Evolutionary conservation across 2,797 vertebrate species (phyloP).

Genomic region (Pithecia hirsuta): DNA sequence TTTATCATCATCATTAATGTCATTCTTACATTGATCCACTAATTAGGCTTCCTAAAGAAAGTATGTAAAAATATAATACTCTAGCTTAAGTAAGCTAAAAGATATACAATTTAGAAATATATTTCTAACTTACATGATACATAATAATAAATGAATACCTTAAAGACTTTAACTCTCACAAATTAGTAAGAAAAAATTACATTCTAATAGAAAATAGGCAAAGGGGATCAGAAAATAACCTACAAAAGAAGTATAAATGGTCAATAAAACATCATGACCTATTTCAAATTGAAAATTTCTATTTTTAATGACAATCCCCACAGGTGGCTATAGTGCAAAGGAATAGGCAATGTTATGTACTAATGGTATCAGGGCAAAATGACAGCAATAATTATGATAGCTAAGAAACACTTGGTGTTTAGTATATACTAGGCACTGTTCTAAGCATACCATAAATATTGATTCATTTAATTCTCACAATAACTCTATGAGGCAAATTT

Average conservation of each 20-base stretch:
- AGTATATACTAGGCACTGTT: background rate
- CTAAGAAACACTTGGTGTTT: background rate
- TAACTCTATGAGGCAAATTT: background rate
- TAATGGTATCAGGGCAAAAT: background rate
- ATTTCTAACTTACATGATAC: conserved; percentile 11
- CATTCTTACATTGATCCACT: background rate
- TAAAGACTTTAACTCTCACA: background rate
- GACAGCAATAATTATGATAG: background rate
- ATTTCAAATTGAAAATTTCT: background rate
- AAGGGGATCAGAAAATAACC: background rate
- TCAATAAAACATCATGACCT: background rate
- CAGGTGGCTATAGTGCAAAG: background rate
- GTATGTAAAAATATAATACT: background rate
- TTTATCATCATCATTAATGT: conserved; percentile 24
- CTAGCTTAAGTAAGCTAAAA: conserved; percentile 6
- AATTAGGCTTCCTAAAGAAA: background rate
- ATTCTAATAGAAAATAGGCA: background rate
- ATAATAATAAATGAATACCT: background rate
- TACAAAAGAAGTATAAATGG: background rate
- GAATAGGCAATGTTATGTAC: conserved; percentile 2
- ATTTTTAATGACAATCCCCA: conserved; percentile 23
- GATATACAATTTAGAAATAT: conserved; percentile 23
- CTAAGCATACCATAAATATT: background rate
- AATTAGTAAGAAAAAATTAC: background rate
- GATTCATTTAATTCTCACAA: conserved; percentile 25